These are phyloP conservation scores for Harlomillsia oculata DNA, from an alignment of 1,140 invertebrate species.

Conservation along the genomic window DNA sequence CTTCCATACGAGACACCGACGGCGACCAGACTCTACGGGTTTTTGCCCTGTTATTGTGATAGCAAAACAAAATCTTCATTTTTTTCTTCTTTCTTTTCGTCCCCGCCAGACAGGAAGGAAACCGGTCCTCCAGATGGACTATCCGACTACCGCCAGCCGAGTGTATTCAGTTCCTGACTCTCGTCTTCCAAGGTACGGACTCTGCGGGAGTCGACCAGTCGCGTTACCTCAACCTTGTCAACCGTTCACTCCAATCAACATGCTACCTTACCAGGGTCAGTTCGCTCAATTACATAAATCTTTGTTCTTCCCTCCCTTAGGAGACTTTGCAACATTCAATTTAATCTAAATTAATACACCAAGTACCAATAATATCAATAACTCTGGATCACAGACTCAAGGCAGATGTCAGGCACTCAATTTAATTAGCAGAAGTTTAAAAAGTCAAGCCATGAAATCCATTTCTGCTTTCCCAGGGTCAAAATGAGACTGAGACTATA, in stretches of 20 bases:
- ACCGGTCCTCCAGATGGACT: conserved; percentile 11
- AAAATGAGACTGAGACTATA: no score
- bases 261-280: conserved; percentile 25
- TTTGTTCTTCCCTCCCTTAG: no score
- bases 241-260: conserved; percentile 20
- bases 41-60: conserved; percentile 11
- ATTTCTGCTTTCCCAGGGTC: no score
- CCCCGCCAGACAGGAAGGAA: neutral
- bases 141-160: conserved; percentile 5
- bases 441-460: no score
- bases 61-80: neutral
- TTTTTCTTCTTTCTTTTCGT: no score
- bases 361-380: no score
- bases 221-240: conserved; percentile 11
- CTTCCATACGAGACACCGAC: neutral
- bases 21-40: neutral
- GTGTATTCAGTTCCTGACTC: conserved; percentile 24
- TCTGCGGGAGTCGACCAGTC: conserved; percentile 12
- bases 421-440: no score
- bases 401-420: no score
- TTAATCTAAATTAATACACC: neutral
- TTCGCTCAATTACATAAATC: no score
- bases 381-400: no score
- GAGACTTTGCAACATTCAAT: neutral
- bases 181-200: conserved; percentile 9